A percentile compares a stretch with the other conserved stretches of the same genome.
phyloP scores from a whole-genome alignment of 2,888 invertebrate species.

The Aphodius granarius region DNA sequence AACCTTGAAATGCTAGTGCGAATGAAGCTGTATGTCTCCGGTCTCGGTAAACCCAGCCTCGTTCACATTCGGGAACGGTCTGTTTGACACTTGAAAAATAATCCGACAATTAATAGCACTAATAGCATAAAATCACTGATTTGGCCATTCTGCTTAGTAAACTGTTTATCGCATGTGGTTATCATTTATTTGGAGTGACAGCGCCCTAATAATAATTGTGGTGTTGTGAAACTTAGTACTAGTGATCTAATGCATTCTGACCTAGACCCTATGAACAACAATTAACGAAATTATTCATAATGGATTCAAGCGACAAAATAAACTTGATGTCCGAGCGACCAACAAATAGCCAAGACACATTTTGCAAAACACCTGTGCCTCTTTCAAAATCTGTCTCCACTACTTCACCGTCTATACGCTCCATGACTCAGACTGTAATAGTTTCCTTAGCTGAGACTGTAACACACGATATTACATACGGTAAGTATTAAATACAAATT shows the following conservation, averaged over 20 bases:
- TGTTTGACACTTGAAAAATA: not conserved
- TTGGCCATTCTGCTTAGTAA: not conserved
- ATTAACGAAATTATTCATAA: not conserved
- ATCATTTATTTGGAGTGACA: not conserved
- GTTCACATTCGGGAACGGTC: not conserved
- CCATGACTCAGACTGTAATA: conserved; percentile 52
- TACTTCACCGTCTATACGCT: conserved; percentile 50
- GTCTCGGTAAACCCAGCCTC: not conserved
- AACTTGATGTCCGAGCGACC: not conserved
- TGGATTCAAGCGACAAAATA: not conserved
- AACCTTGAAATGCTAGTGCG: not conserved
- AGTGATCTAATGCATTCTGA: not conserved
- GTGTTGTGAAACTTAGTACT: not conserved
- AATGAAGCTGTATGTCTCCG: not conserved
- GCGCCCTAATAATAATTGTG: not conserved
- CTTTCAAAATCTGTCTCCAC: conserved; percentile 48
- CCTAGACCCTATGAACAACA: not conserved
- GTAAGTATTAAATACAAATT: conserved; percentile 45
- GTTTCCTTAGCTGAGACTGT: conserved; percentile 56
- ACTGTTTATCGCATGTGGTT: not conserved
- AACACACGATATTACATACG: conserved; percentile 61
- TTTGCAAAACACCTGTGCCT: conserved; percentile 50
- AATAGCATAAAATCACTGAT: not conserved
- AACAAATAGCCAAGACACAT: conserved; percentile 35
- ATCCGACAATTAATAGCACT: not conserved